Base-by-base conservation (phyloP, 1,140 invertebrate species). In the Colletes gigas region DNA sequence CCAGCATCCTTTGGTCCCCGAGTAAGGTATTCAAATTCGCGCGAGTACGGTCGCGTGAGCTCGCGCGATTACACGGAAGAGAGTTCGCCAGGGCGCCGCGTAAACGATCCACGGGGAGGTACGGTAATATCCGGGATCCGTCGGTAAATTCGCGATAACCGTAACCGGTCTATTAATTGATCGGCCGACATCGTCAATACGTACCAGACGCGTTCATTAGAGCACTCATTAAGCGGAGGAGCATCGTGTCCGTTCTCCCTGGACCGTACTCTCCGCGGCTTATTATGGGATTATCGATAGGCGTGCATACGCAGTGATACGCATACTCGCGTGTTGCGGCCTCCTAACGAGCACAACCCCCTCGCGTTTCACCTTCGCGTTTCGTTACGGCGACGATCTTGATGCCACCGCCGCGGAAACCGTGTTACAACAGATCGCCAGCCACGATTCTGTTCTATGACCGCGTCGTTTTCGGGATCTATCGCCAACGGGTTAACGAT, bases 161-260 rank as follows among this genome's bases (percentile, higher is more conserved):
- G 78, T 75, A 66, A 80, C 41, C 39, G n/a, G 44, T 59, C 78
- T 80, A 80, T 80, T 80, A 80, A 80, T 80, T 80, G 78, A 80
- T 80, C 71, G 30, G 60, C 17, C 59, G 71, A 79, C 70, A 79
- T 74, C 44, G 78, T 15, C 52, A 21, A 75, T 80, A 75, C 72
- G 63, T 62, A 62, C 55, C 17, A 30, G 15, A 19, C 47, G 55
- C n/a, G 72, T 80, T 80, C 78, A 80, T 80, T 80, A 80, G 30
- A 55, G 63, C 71, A 60, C 71, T 80, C 71, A 63, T 80, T 74
- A 80, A 74, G 41, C 50, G 19, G 62, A 65, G 21, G 60, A 52
- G 15, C 41, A 15, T 57, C 44, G 39, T 57, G 60, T 79, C 52
- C 69, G 60, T 50, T 41, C 52, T 41, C 70, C 14, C 57, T 12